A percentile compares a stretch with the other conserved stretches of the same genome.
Conservation (phyloP, 2,797 vertebrate species). For the Coregonus sp. region DNA sequence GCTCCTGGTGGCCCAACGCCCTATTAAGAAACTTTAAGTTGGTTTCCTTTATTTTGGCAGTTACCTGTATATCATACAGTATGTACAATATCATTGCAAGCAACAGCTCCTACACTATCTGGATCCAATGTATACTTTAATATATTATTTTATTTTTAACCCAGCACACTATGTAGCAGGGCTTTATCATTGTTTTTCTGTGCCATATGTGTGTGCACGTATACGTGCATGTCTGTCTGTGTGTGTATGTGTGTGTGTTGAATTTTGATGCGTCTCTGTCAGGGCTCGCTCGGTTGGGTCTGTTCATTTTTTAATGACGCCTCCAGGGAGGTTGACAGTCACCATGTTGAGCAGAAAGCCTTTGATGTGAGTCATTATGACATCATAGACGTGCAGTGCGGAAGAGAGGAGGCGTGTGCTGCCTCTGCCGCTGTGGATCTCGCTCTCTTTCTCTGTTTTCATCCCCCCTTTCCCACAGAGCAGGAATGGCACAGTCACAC, state of each 20-base stretch:
- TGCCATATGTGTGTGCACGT: slow-evolving; percentile 11
- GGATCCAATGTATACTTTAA: not conserved
- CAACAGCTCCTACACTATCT: not conserved
- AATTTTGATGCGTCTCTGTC: slow-evolving; percentile 76
- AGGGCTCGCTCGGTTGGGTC: slow-evolving; percentile 72
- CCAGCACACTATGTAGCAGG: slow-evolving; percentile 3
- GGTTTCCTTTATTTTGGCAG: too few relatives aligned
- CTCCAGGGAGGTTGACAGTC: slow-evolving; percentile 83
- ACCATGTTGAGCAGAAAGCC: slow-evolving; percentile 74
- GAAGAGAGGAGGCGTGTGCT: slow-evolving; percentile 72
- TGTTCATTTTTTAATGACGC: slow-evolving; percentile 83
- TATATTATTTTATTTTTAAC: not conserved
- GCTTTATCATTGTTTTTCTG: slow-evolving; percentile 2
- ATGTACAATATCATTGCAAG: not conserved
- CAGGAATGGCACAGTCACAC: not conserved
- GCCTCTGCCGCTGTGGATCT: slow-evolving; percentile 47
- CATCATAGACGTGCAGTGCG: slow-evolving; percentile 78
- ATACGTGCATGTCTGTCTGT: not conserved
- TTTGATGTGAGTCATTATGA: slow-evolving; percentile 85
- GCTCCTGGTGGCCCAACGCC: too few relatives aligned
- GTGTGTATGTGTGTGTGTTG: slow-evolving; percentile 12
- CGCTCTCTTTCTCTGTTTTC: slow-evolving; percentile 39
- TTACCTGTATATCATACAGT: too few relatives aligned
- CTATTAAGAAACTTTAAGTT: too few relatives aligned
- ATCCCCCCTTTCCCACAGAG: slow-evolving; percentile 48